Base-by-base conservation (phyloP, 2,888 invertebrate species). In the Melolontha melolontha region DNA sequence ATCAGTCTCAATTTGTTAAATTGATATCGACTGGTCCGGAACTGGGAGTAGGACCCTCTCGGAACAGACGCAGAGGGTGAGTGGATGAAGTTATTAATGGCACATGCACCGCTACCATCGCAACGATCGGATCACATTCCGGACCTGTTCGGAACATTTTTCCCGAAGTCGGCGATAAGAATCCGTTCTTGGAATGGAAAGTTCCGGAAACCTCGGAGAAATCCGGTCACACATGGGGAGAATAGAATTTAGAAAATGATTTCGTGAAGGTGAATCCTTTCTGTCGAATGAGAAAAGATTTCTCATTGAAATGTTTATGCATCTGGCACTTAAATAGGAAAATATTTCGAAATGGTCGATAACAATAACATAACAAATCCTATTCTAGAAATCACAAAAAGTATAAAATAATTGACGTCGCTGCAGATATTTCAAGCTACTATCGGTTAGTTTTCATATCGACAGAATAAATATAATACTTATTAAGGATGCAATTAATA, bases 1-100 rank as follows among this genome's bases (percentile, higher is more conserved):
- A 75, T 75, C 75, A 71, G 72, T 75, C 74, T 75, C 74, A 72
- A 75, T 75, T 75, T 75, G 74, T 69, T 71, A 75, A 75, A 75
- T 75, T 75, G 75, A 75, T 75, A 75, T 75, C 72, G 75, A 74
- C 74, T 74, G 74, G 70, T 72, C 68, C 63, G 68, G 6, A 47
- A 29, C 11, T 12, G 34, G 16, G 29, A 29, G 44, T 34, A 5
- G 8, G 10, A 10, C 34, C 10, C 34, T 34, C 34, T 34, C 34
- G 4, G 34, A 10, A 10, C 1, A 16, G 44, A 34, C 29, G 47
- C 8, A 14, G 29, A 14, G 44, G 59, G 44, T 16, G 59, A 49
- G 17, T 14, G 47, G 49, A 62, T 62, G 47, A 47, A 47, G 59
- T 62, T 62, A 62, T 62, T 62, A 62, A 62, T 62, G 59, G 49